Evolutionary conservation across 2,888 invertebrate genomes (phyloP), one percentile per base, ranked within the genome.

Genomic region (Orthosia cruda): DNA sequence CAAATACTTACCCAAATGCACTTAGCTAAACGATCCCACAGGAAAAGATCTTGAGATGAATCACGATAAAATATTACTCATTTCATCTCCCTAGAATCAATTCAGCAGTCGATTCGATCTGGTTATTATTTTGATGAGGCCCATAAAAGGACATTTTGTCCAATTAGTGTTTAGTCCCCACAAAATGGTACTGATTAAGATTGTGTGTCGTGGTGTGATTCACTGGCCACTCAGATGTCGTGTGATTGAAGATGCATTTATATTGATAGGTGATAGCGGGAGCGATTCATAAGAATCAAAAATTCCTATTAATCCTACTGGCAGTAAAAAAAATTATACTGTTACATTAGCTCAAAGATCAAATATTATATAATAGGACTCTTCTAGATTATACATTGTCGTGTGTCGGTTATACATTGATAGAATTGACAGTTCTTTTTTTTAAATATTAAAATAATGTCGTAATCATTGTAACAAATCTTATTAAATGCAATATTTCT

Each of bases 81-180:
- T 76, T 67, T 71, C 57, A 49, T 72, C 77, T 89, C 85, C 85
- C 73, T 79, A 80, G 90, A 92, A 89, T 82, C 86, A 74, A 86
- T 88, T 73, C 80, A 79, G 78, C 68, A 67, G 77, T 80, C 61
- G 73, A 84, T 86, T 85, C 80, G 77, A 87, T 88, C 74, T 71
- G 82, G 70, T 79, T 81, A 86, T 86, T 84, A 90, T 89, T 89
- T 89, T 91, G 89, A 91, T 89, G 89, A 88, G 83, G 76, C 59
- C 94, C 89, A 89, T 93, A 89, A 90, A 91, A 87, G 94, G 94
- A 86, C 90, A 94, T 95, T 94, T 94, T 80, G 77, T 91, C 95
- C 95, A 96, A 96, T 96, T 95, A 96, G 92, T 83, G 76, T 88
- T 88, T 85, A 84, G 87, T 75, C 74, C 74, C 70, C 74, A 80